Percentiles rank a stretch among this genome's conserved stretches.
These are phyloP conservation scores for Cistogaster globosa DNA, from an alignment of 2,888 invertebrate genomes.

Conservation along the genomic window DNA sequence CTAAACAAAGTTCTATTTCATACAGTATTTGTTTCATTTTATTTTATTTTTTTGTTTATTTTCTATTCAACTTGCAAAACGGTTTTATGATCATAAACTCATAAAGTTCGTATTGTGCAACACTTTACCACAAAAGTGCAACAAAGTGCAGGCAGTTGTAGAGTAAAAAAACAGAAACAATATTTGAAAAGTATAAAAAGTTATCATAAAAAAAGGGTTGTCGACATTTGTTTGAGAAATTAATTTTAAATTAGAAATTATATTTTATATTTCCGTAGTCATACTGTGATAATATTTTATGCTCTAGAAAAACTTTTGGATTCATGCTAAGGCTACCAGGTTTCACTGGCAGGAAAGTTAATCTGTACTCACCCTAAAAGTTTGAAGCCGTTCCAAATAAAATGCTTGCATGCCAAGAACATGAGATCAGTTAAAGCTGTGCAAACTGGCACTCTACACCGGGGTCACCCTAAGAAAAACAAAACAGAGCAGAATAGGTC, in stretches of 20 bases:
- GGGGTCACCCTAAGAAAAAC: too few relatives aligned
- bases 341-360: too few relatives aligned
- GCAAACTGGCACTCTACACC: too few relatives aligned
- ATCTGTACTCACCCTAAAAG: too few relatives aligned
- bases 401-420: too few relatives aligned
- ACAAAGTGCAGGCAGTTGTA: conserved; percentile 74
- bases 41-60: neutral
- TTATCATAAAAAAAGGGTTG: conserved; percentile 28
- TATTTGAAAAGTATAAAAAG: conserved; percentile 41
- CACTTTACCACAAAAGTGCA: conserved; percentile 78
- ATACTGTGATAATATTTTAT: too few relatives aligned
- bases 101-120: conserved; percentile 76
- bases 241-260: neutral
- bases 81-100: conserved; percentile 81
- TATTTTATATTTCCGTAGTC: neutral
- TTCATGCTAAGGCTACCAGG: too few relatives aligned
- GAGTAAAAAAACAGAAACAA: conserved; percentile 43
- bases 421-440: too few relatives aligned
- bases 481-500: too few relatives aligned
- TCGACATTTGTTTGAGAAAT: neutral
- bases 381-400: too few relatives aligned
- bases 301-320: too few relatives aligned
- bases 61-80: conserved; percentile 71
- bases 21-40: conserved; percentile 39
- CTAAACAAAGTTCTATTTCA: conserved; percentile 69